phyloP scores from a whole-genome alignment of 1,140 invertebrate genomes.

The Lepidurus couesii region DNA sequence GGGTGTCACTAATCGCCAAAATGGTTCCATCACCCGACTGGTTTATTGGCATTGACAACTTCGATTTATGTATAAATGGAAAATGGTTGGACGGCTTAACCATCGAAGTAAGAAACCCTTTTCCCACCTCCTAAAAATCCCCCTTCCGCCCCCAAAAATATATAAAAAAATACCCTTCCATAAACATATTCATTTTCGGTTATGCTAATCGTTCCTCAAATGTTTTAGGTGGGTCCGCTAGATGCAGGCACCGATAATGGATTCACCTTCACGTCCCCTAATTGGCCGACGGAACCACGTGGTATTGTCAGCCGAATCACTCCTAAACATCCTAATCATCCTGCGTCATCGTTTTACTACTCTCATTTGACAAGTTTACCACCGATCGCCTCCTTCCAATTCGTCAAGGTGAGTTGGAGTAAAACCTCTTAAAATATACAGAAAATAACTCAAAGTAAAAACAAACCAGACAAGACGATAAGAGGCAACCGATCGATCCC shows the following conservation, averaged over 20 bases:
- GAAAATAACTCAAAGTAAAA: background rate
- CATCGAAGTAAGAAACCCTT: constrained; percentile 62
- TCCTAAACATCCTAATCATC: constrained; percentile 81
- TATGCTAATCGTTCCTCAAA: constrained; percentile 16
- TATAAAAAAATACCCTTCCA: background rate
- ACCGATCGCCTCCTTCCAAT: constrained; percentile 82
- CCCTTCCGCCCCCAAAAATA: background rate
- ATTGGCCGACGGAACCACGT: constrained; percentile 84
- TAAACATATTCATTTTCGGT: constrained; percentile 24
- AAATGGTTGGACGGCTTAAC: constrained; percentile 90
- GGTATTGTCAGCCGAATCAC: constrained; percentile 86
- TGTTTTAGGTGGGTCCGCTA: constrained; percentile 73
- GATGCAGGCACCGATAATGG: constrained; percentile 97
- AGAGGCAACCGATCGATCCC: background rate
- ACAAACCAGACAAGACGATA: background rate
- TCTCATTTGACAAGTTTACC: constrained; percentile 76
- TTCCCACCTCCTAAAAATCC: background rate
- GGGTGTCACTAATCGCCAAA: constrained; percentile 69
- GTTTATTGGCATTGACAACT: constrained; percentile 92
- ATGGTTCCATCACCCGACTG: constrained; percentile 95
- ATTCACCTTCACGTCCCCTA: constrained; percentile 91
- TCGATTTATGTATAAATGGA: constrained; percentile 86
- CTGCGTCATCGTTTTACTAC: constrained; percentile 91
- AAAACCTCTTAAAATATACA: constrained; percentile 4
- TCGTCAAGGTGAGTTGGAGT: constrained; percentile 64